phyloP scores from a whole-genome alignment of 1,140 invertebrate species.

The Anagrus nilaparvatae region DNA sequence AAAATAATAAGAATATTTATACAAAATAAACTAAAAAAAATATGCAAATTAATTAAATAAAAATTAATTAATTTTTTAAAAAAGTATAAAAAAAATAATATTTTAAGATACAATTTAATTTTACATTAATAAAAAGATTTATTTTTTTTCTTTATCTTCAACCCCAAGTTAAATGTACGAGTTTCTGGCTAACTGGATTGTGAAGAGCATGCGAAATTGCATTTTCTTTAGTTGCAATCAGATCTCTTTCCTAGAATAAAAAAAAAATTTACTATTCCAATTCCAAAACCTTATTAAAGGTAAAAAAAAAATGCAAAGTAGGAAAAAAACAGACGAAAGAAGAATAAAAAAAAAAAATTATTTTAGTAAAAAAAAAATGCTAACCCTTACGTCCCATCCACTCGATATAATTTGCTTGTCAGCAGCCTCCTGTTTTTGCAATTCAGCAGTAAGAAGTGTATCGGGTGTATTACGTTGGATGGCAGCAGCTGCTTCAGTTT shows the following conservation, averaged over 20 bases:
- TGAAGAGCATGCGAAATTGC: slow-evolving; percentile 34
- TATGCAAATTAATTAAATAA: too few species aligned
- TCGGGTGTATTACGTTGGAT: slow-evolving; percentile 37
- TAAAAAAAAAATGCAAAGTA: neutral
- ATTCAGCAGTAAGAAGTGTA: slow-evolving; percentile 36
- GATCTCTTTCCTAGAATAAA: slow-evolving; percentile 30
- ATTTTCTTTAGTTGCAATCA: slow-evolving; percentile 37
- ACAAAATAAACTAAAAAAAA: too few species aligned
- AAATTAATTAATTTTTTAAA: too few species aligned
- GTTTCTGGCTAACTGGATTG: slow-evolving; percentile 24
- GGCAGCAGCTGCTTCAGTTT: slow-evolving; percentile 37
- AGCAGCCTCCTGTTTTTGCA: slow-evolving; percentile 39
- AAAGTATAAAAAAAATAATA: too few species aligned
- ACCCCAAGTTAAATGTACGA: slow-evolving; percentile 31
- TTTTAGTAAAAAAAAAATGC: slow-evolving; percentile 7
- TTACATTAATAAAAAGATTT: slow-evolving; percentile 12
- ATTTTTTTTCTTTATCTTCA: slow-evolving; percentile 10
- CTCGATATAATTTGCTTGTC: slow-evolving; percentile 38
- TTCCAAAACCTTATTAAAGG: slow-evolving; percentile 12
- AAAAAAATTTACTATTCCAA: slow-evolving; percentile 19
- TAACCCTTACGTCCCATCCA: slow-evolving; percentile 37
- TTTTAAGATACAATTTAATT: too few species aligned
- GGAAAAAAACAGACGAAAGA: neutral
- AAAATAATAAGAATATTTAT: too few species aligned
- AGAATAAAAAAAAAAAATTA: slow-evolving; percentile 1